Evolutionary conservation across 1,140 invertebrate species (phyloP), one percentile per base, ranked within the genome.

Genomic region (Drosophila mojavensis): DNA sequence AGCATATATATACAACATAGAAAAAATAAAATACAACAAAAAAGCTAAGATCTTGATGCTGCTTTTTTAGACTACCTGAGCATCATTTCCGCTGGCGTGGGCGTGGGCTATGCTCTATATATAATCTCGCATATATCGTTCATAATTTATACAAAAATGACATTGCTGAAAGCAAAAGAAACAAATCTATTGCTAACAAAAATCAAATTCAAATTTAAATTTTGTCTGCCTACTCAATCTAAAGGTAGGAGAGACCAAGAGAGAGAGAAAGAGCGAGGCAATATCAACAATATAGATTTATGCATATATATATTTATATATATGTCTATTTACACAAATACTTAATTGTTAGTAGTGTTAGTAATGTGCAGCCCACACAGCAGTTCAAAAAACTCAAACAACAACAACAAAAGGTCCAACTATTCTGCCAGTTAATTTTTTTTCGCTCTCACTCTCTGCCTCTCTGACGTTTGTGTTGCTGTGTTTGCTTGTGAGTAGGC

Each of bases 311-410:
- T 9, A 48, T 7, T 2, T 28, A 26, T 51, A 26, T 51, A 20
- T 9, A 33, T 15, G 36, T 24, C 26, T 24, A 24, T n/a, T 26
- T 4, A 61, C 3, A 39, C 17, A 17, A 17, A 17, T 17, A 17
- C 17, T 17, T 17, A 0, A 17, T 17, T 17, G 17, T 17, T 17
- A 17, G 17, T 17, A 17, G 17, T 17, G 17, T 17, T 17, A 17
- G 17, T 17, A 17, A n/a, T n/a, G n/a, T n/a, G n/a, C 67, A 63
- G 41, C 67, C 67, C 67, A 70, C 67, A 70, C 67, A 63, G 59
- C 66, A 61, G 50, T 48, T 58, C 20, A 51, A 69, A 60, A 39
- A 20, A 61, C 43, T 43, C 13, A 45, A 28, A 62, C 5, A 36
- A 47, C 45, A 28, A 67, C 20, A 67, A 30, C 28, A 48, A 67